Evolutionary conservation across 92 coral and sea anemone species (phyloP).

Genomic region (Bergia sp.): DNA sequence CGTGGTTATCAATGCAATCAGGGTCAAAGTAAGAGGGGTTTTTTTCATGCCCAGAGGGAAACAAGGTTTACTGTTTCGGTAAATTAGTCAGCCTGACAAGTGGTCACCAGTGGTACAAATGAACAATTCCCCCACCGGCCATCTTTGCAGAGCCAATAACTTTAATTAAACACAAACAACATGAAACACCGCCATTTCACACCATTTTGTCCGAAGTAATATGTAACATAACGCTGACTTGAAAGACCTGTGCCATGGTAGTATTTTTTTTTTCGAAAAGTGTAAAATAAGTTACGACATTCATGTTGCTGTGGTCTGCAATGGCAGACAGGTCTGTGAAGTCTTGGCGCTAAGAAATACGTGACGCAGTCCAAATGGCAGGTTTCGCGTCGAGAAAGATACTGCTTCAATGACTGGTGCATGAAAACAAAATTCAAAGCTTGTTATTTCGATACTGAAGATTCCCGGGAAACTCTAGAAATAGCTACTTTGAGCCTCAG

Average conservation of each 20-base stretch:
- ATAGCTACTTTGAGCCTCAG: too few relatives aligned
- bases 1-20: background rate
- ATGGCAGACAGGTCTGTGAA: background rate
- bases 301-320: background rate
- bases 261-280: background rate
- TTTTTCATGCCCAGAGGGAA: background rate
- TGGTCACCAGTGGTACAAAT: background rate
- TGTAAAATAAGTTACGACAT: background rate
- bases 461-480: background rate
- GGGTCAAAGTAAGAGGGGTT: background rate
- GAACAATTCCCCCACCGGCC: constrained; percentile 33
- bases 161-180: background rate
- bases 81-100: background rate
- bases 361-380: background rate
- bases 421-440: too few relatives aligned
- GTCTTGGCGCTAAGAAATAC: background rate
- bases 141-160: background rate
- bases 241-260: background rate
- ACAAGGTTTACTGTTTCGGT: background rate
- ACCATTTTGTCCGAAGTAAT: background rate
- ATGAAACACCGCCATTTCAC: background rate
- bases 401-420: background rate
- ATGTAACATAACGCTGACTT: too few relatives aligned
- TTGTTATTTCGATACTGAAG: background rate
- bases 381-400: background rate